Conservation (phyloP, 1,140 invertebrate genomes). For the Penaeus vannamei region DNA sequence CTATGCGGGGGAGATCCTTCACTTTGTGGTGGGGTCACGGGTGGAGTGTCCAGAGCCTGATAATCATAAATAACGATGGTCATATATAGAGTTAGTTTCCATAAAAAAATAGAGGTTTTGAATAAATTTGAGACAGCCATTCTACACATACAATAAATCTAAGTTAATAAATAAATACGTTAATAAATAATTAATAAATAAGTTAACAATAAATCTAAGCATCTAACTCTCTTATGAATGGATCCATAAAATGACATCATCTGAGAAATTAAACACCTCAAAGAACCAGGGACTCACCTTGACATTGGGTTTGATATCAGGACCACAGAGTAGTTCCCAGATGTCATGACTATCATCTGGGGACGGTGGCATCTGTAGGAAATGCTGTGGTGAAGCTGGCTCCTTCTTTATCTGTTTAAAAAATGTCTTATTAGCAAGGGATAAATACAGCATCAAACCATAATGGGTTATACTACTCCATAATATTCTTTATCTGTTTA, state of each 20-base stretch:
- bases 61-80: background rate
- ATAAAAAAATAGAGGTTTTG: no score
- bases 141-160: no score
- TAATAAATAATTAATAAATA: no score
- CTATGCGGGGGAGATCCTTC: conserved; percentile 54
- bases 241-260: background rate
- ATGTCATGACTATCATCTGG: conserved; percentile 54
- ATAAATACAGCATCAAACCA: no score
- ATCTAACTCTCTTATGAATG: no score
- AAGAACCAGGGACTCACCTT: conserved; percentile 26
- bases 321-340: conserved; percentile 52
- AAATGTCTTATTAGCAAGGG: no score
- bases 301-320: conserved; percentile 53
- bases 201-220: no score
- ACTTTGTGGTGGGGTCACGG: conserved; percentile 58
- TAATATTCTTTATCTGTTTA: conserved; percentile 49
- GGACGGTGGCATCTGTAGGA: conserved; percentile 41
- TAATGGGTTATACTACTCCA: no score
- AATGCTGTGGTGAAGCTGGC: conserved; percentile 44
- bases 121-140: no score
- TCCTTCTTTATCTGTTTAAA: conserved; percentile 48
- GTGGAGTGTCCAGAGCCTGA: conserved; percentile 54
- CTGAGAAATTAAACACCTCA: background rate
- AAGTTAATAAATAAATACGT: no score
- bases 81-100: no score